These are phyloP conservation scores for Ceyx erithaca DNA, from an alignment of 2,797 vertebrate species.

Conservation along the genomic window DNA sequence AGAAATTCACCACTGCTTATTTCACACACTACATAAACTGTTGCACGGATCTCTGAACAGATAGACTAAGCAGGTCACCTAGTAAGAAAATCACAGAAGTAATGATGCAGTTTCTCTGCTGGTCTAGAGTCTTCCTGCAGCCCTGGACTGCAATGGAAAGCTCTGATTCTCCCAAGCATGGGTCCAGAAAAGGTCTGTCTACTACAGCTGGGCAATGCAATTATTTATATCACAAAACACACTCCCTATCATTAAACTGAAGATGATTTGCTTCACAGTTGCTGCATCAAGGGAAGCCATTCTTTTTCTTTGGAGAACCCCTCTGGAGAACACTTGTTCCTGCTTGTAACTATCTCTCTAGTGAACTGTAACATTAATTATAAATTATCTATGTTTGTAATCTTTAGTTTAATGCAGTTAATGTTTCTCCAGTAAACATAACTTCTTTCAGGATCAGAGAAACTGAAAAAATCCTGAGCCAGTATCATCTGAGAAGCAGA, in stretches of 20 bases:
- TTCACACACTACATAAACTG: background rate
- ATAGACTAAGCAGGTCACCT: background rate
- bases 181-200: background rate
- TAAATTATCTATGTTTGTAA: background rate
- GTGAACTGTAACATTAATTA: background rate
- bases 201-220: background rate
- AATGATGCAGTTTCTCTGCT: background rate
- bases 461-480: background rate
- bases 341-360: background rate
- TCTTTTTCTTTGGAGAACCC: background rate
- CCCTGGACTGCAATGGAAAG: fast-evolving
- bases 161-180: background rate
- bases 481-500: background rate
- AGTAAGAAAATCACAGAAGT: background rate
- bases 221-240: background rate
- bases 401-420: background rate
- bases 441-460: background rate
- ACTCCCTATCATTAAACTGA: background rate
- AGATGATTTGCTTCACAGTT: background rate
- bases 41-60: background rate
- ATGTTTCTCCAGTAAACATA: background rate
- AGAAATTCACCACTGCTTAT: background rate
- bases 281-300: background rate
- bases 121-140: background rate
- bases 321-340: background rate